These are phyloP conservation scores for Drosophila prolongata DNA, from an alignment of 2,888 invertebrate genomes.

Conservation along the genomic window DNA sequence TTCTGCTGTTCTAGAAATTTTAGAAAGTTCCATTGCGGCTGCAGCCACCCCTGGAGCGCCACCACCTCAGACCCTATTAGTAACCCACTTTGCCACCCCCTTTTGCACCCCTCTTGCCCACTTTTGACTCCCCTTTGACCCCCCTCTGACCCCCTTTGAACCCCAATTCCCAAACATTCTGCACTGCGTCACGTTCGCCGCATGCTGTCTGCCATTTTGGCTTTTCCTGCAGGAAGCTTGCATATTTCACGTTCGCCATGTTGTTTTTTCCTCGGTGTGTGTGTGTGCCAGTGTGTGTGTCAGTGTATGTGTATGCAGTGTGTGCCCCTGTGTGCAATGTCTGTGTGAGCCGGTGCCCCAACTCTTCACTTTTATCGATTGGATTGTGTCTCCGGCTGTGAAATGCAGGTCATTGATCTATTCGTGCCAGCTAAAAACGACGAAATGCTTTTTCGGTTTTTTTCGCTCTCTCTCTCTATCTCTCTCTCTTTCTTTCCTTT, in stretches of 20 bases:
- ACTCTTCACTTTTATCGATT: conserved; percentile 83
- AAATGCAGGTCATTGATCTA: conserved; percentile 85
- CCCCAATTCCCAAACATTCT: conserved; percentile 27
- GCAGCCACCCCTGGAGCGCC: conserved; percentile 36
- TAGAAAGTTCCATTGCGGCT: conserved; percentile 49
- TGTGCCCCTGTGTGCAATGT: conserved; percentile 31
- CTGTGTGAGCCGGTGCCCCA: conserved; percentile 71
- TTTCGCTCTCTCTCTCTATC: conserved; percentile 8
- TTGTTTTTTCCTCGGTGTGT: conserved; percentile 38
- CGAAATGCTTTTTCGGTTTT: conserved; percentile 49
- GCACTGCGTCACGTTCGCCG: conserved; percentile 57
- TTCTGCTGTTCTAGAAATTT: conserved; percentile 30
- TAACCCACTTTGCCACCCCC: neutral
- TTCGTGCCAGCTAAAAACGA: conserved; percentile 62
- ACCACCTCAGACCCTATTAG: conserved; percentile 2
- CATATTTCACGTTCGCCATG: conserved; percentile 69
- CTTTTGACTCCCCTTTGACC: conserved; percentile 1
- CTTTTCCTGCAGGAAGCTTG: conserved; percentile 77
- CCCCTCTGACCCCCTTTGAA: conserved; percentile 6
- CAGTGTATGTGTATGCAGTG: conserved; percentile 19
- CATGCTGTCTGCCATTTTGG: conserved; percentile 65
- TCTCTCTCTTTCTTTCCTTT: conserved; percentile 6
- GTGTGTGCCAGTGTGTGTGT: conserved; percentile 35
- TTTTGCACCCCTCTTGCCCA: neutral
- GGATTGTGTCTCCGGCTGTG: conserved; percentile 84